Conservation (phyloP, 2,797 vertebrate genomes). For the Tapirus indicus region DNA sequence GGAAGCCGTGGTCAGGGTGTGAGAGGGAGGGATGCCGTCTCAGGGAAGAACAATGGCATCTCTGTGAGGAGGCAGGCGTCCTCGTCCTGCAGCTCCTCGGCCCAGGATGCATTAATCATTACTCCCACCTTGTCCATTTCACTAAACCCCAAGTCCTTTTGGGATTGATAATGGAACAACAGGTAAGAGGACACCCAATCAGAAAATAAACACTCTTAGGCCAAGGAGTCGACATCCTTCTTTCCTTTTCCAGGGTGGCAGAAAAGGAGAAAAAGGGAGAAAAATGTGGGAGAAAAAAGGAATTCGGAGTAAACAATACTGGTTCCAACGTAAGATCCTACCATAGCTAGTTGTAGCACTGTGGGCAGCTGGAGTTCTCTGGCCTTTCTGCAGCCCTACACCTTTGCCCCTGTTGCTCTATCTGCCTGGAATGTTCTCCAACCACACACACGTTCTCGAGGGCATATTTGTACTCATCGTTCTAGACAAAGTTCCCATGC, state of each 20-base stretch:
- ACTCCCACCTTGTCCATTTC: constrained; percentile 41
- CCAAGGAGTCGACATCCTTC: background rate
- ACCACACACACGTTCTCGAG: no score
- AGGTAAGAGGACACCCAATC: constrained; percentile 63
- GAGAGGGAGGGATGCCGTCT: constrained; percentile 88
- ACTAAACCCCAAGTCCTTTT: constrained; percentile 73
- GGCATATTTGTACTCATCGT: background rate
- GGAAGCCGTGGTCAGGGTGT: constrained; percentile 92
- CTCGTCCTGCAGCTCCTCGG: constrained; percentile 74
- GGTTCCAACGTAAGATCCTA: background rate
- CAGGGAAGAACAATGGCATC: constrained; percentile 91
- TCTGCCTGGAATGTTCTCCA: background rate
- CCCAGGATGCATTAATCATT: constrained; percentile 77
- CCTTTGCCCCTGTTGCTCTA: background rate
- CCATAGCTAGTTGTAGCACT: background rate
- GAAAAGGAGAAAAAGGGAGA: background rate
- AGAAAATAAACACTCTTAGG: constrained; percentile 44
- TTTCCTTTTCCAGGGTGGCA: background rate
- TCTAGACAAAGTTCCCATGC: background rate
- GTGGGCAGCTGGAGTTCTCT: background rate
- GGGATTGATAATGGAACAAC: constrained; percentile 34
- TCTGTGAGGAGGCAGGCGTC: constrained; percentile 88
- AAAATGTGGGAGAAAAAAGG: background rate
- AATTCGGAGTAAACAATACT: background rate
- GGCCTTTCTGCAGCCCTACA: background rate